Conservation (phyloP, 92 coral and sea anemone genomes). For the Porites rus region DNA sequence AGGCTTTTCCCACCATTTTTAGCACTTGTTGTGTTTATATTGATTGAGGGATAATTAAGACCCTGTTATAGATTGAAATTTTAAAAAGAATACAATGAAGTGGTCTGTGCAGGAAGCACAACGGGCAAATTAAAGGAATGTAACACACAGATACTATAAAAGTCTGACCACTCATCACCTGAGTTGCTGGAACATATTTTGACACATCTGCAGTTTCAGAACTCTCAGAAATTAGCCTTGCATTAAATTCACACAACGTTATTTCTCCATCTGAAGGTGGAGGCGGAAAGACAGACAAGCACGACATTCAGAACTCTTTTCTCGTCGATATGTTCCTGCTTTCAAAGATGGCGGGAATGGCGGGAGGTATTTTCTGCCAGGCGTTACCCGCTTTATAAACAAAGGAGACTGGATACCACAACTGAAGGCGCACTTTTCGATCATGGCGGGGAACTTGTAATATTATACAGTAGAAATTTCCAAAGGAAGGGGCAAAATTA, state of each 20-base stretch:
- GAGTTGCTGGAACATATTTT: constrained; percentile 81
- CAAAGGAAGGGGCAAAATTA: not conserved
- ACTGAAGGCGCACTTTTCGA: not conserved
- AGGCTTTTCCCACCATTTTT: constrained; percentile 78
- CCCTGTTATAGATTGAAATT: constrained; percentile 52
- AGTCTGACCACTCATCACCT: constrained; percentile 39
- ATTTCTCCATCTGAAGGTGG: constrained; percentile 79
- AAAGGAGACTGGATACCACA: constrained; percentile 43
- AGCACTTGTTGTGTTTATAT: constrained; percentile 62
- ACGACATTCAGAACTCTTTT: constrained; percentile 59
- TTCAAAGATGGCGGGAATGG: constrained; percentile 53
- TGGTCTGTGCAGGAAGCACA: not conserved
- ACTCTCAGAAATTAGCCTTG: constrained; percentile 74
- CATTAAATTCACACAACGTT: constrained; percentile 88
- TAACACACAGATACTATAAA: not conserved
- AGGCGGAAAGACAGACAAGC: constrained; percentile 81
- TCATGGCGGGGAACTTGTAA: constrained; percentile 1
- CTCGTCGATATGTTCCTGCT: not conserved
- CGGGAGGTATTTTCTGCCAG: constrained; percentile 15
- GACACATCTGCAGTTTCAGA: constrained; percentile 75
- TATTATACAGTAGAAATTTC: not conserved
- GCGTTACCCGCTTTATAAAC: not conserved
- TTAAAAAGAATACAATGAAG: not conserved
- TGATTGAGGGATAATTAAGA: constrained; percentile 74
- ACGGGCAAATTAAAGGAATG: too few relatives aligned